Conservation (phyloP, 2,888 invertebrate species). For the Penaeus monodon region DNA sequence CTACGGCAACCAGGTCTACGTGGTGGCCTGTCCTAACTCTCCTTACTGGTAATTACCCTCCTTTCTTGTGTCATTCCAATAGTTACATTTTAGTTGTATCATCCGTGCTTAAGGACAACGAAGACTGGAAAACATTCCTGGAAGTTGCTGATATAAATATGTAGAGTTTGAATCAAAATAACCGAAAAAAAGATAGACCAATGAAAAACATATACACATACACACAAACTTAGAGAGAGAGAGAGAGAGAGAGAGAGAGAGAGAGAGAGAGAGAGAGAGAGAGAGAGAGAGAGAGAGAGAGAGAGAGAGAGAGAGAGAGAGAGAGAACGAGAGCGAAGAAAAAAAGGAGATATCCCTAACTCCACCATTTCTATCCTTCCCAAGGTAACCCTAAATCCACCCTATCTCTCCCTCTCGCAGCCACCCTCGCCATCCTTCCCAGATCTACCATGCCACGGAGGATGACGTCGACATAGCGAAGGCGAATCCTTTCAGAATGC, state of each 20-base stretch:
- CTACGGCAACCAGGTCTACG: slow-evolving; percentile 50
- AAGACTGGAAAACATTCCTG: too few species aligned
- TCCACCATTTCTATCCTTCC: too few species aligned
- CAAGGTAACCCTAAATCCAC: too few species aligned
- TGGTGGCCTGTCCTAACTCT: slow-evolving; percentile 58
- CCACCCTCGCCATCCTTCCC: slow-evolving; percentile 8
- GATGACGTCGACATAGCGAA: slow-evolving; percentile 35
- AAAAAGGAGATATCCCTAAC: too few species aligned
- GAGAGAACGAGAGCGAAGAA: too few species aligned
- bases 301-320: not conserved
- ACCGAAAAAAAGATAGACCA: too few species aligned
- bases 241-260: not conserved
- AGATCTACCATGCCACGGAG: slow-evolving; percentile 26
- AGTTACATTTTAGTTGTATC: too few species aligned
- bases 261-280: not conserved
- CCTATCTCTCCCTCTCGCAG: not conserved
- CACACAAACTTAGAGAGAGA: not conserved
- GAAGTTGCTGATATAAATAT: too few species aligned
- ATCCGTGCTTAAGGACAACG: too few species aligned
- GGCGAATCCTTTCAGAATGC: slow-evolving; percentile 13
- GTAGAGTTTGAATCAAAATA: too few species aligned
- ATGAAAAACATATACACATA: too few species aligned
- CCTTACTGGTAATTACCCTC: slow-evolving; percentile 58
- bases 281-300: not conserved
- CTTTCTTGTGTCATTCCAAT: too few species aligned